Conservation (phyloP, 2,113 vertebrate species). For the Chaetorhynchus papuensis region DNA sequence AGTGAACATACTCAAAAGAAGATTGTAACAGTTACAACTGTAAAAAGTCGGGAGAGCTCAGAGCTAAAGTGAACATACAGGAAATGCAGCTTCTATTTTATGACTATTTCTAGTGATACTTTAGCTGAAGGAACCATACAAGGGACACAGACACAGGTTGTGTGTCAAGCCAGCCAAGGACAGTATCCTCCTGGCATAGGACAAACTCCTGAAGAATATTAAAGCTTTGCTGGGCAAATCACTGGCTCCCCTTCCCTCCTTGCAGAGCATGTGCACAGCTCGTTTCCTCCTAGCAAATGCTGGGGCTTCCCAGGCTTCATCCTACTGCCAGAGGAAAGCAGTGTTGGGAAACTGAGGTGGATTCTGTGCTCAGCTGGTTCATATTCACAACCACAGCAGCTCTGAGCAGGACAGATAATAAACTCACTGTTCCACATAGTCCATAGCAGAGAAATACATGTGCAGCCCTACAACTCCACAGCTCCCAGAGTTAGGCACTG, state of each 20-base stretch:
- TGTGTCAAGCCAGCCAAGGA: not conserved
- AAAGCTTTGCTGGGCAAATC: not conserved
- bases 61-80: not conserved
- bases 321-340: not conserved
- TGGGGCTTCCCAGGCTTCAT: not conserved
- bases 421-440: not conserved
- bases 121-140: not conserved
- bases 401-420: not conserved
- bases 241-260: not conserved
- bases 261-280: not conserved
- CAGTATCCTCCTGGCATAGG: not conserved
- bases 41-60: not conserved
- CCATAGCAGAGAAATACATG: not conserved
- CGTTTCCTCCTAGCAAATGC: not conserved
- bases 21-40: not conserved
- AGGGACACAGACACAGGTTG: not conserved
- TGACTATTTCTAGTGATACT: not conserved
- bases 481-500: not conserved
- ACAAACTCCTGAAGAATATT: not conserved
- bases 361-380: not conserved
- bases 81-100: not conserved
- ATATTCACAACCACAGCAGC: not conserved
- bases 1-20: not conserved
- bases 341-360: fast-evolving
- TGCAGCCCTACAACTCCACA: not conserved